phyloP scores from a whole-genome alignment of 2,888 invertebrate species.

The Operophtera brumata region DNA sequence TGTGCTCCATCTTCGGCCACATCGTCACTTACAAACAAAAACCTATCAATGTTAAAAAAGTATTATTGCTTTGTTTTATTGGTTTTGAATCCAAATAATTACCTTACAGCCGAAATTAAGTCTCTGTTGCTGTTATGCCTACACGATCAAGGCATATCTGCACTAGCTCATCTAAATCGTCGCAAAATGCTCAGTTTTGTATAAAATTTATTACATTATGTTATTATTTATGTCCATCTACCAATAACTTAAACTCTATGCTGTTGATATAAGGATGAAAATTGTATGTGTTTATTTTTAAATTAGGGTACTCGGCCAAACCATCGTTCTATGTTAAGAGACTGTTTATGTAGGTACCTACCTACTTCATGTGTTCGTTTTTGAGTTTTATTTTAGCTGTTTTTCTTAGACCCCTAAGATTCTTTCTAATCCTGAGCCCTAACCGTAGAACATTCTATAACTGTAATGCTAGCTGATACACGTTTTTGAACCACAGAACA shows the following conservation, averaged over 20 bases:
- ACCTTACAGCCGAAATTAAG: too few species aligned
- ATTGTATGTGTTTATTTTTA: constrained; percentile 11
- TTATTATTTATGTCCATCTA: constrained; percentile 24
- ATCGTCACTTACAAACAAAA: too few species aligned
- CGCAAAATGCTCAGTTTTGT: constrained; percentile 50
- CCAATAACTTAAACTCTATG: constrained; percentile 23
- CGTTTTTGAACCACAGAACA: too few species aligned
- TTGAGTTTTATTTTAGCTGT: constrained; percentile 39
- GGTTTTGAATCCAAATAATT: too few species aligned
- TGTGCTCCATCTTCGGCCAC: too few species aligned
- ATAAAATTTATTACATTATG: constrained; percentile 53
- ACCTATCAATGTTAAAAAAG: too few species aligned
- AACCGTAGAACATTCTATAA: too few species aligned
- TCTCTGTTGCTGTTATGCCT: neutral
- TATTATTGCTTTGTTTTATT: too few species aligned
- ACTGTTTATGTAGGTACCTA: constrained; percentile 39
- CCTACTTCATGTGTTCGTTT: constrained; percentile 39
- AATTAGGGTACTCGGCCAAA: constrained; percentile 36
- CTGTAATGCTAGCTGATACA: too few species aligned
- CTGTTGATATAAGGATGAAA: constrained; percentile 6
- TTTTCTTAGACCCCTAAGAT: neutral
- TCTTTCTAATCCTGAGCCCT: too few species aligned
- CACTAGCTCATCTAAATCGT: constrained; percentile 27
- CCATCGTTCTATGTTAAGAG: constrained; percentile 42
- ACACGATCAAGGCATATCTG: constrained; percentile 17